Conservation (phyloP, 2,888 invertebrate species). For the Stegophylla sp. region DNA sequence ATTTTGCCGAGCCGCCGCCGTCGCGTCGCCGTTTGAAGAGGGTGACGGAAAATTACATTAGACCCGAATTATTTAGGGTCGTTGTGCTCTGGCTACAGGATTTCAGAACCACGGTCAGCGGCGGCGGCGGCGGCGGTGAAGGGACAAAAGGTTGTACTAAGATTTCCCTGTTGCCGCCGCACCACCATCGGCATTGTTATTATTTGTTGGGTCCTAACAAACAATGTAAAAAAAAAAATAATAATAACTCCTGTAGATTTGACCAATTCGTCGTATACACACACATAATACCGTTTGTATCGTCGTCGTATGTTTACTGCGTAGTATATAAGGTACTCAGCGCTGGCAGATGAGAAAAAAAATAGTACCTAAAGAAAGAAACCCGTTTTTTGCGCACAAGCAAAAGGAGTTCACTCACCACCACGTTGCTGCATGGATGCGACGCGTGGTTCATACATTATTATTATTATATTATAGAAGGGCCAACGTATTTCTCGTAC, state of each 20-base stretch:
- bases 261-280: not conserved
- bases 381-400: not conserved
- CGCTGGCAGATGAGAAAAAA: not conserved
- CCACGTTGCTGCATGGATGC: too few species aligned
- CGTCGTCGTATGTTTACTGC: too few species aligned
- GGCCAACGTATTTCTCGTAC: not conserved
- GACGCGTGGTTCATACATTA: too few species aligned
- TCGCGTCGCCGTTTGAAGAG: too few species aligned
- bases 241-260: not conserved
- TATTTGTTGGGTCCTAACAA: not conserved
- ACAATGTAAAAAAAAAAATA: too few species aligned
- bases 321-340: not conserved
- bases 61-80: slow-evolving; percentile 11
- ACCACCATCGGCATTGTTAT: not conserved
- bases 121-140: not conserved
- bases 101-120: not conserved
- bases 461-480: too few species aligned
- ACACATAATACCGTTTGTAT: not conserved
- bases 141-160: not conserved
- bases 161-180: not conserved
- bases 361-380: not conserved
- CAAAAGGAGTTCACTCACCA: too few species aligned
- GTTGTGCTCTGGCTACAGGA: not conserved
- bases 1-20: not conserved
- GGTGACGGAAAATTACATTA: slow-evolving; percentile 7